Base-by-base conservation (phyloP, 2,797 vertebrate genomes). In the Phataginus tricuspis region DNA sequence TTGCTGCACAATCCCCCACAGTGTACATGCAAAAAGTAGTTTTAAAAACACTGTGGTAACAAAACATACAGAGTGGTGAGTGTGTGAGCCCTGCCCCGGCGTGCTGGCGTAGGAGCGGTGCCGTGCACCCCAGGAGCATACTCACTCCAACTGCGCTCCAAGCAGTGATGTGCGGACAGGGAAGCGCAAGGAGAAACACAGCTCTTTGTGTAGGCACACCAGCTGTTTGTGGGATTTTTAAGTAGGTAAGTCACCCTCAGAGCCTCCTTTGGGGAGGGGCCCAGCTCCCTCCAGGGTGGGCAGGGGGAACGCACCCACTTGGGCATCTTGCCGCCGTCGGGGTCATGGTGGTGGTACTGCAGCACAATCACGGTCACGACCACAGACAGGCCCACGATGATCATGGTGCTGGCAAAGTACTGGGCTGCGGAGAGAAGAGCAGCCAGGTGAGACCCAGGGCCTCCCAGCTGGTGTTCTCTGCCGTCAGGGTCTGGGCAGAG, bases 361-460 rank as follows among this genome's bases (percentile, higher is more conserved):
- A 99, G 97, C 89, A 99, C 99, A 7, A 99, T 98, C 64, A 99
- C 99, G 0, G 99, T 99, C 95, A 99, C 99, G 4, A 99, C 98
- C 80, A 99, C 99, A 0, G 99, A 99, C 68, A 99, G 98, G 75
- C 99, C 98, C 45, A 99, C 99, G 78, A 99, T 99, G 97, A 99
- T 98, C 99, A 99, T 99, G 39, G 99, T 99, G 98, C 98, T 99
- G 98, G 99, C 99, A 72, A 99, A 99, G 97, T 99, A 99, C 84
- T 99, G 98, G 90, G 99, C 99, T 99, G 98, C 13, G 87, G 97
- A 86, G 96, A 98, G 68, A 97, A 86, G 16, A 88, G 53, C 88
- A 0, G 1, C 6, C 37, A 37, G 13, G 42, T 88, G 78, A 97
- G 83, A 5, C 21, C 4, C 0, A 1, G 18, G 6, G 8, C 49